Percentiles rank a stretch among this genome's conserved stretches.
phyloP scores from a whole-genome alignment of 2,113 vertebrate species.

The Poeciliopsis turrubarensis region DNA sequence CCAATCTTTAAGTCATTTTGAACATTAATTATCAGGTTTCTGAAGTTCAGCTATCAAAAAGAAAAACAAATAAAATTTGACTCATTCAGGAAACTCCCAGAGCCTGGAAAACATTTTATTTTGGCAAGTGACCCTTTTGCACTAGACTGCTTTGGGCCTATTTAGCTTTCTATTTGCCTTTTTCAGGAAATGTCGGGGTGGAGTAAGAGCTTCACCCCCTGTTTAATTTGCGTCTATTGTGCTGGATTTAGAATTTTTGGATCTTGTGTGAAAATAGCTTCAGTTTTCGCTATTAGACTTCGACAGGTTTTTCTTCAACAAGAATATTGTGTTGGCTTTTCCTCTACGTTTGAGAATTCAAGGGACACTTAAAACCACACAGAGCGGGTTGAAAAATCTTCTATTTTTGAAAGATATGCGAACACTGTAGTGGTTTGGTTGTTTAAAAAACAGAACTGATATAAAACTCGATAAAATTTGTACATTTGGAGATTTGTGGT shows the following conservation, averaged over 20 bases:
- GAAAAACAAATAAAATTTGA: conserved; percentile 13
- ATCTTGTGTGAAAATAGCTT: not conserved
- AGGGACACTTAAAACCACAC: not conserved
- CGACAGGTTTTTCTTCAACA: not conserved
- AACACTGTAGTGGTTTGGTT: too few species aligned
- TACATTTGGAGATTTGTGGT: too few species aligned
- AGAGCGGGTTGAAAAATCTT: not conserved
- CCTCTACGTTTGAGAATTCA: too few species aligned
- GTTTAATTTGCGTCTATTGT: conserved; percentile 27
- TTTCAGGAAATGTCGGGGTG: conserved; percentile 55
- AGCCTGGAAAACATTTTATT: conserved; percentile 73
- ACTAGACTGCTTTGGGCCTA: conserved; percentile 23
- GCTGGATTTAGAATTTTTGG: not conserved
- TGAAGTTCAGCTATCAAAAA: conserved; percentile 30
- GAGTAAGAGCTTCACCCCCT: conserved; percentile 51
- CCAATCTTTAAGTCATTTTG: conserved; percentile 57
- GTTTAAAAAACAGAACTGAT: too few species aligned
- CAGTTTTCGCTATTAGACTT: not conserved
- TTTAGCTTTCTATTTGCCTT: conserved; percentile 34
- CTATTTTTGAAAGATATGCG: not conserved
- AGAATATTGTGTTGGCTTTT: not conserved
- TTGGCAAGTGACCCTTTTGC: conserved; percentile 57
- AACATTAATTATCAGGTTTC: conserved; percentile 65
- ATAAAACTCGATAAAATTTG: too few species aligned
- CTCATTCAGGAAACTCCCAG: conserved; percentile 52